Base-by-base conservation (phyloP, 2,888 invertebrate genomes). In the Cerastis leucographa region DNA sequence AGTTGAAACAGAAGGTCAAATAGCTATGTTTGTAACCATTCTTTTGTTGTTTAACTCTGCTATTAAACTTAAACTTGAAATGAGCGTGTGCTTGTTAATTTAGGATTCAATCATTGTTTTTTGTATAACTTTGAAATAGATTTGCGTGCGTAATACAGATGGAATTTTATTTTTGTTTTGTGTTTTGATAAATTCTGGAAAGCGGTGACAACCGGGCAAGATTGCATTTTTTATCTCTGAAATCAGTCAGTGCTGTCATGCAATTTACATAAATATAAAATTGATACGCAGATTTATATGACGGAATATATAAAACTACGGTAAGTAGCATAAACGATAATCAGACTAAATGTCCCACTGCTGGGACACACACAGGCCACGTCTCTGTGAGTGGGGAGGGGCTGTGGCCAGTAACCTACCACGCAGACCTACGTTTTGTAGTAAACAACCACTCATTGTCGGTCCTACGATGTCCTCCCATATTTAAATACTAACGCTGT, bases 1-100 rank as follows among this genome's bases (percentile, higher is more conserved):
- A 59, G 62, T 59, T n/a, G 69, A 19, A 51, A 65, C 59, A 84
- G 77, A 84, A 84, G 80, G 87, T 65, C 81, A 54, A 66, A 59
- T 72, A 59, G 65, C 56, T 54, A 22, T 14, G 59, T 22, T 64
- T 42, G 40, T 66, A 64, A 40, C 54, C 25, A 68, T 79, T 86
- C 86, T 84, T 83, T 86, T 84, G 84, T 84, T 82, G 76, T 85
- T 64, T 14, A 67, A 61, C 66, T 74, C 62, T 59, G 83, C 67
- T 35, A 77, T 61, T 83, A 70, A 70, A 74, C 51, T 74, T 71
- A 44, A 76, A 84, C 71, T 86, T 84, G 62, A 71, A 76, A 64
- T 51, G 54, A 65, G 59, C 73, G 76, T 72, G 61, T 42, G 65
- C 35, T 22, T 64, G n/a, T 68, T 75, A 12, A 68, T 69, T 72